Percentiles rank a stretch among this genome's conserved stretches.
Evolutionary conservation across 64 coral and sea anemone genomes (phyloP).

Genomic region (Montipora capricornis): DNA sequence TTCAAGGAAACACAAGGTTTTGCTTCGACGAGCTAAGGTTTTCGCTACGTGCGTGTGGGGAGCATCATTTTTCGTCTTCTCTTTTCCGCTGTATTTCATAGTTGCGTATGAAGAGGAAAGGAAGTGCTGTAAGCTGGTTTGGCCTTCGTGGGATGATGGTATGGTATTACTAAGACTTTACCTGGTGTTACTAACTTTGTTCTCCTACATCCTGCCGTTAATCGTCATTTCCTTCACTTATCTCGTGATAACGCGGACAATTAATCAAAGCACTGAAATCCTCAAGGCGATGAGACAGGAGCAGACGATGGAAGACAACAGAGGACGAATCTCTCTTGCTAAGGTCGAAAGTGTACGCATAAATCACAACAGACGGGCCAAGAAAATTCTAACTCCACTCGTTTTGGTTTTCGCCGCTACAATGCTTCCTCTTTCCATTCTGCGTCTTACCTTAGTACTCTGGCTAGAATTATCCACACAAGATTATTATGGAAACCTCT

Average conservation of each 20-base stretch:
- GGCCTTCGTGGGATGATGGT: not conserved
- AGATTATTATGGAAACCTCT: slow-evolving; percentile 49
- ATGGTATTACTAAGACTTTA: not conserved
- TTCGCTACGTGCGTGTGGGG: slow-evolving; percentile 40
- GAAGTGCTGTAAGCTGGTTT: not conserved
- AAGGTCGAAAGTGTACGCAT: slow-evolving; percentile 49
- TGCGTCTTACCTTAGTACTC: slow-evolving; percentile 35
- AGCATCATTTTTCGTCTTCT: slow-evolving; percentile 41
- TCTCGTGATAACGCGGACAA: slow-evolving; percentile 36
- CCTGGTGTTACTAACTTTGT: not conserved
- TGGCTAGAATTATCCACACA: not conserved
- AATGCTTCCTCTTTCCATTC: slow-evolving; percentile 50
- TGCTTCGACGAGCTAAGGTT: not conserved
- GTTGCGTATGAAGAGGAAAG: slow-evolving; percentile 5
- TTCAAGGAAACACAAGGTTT: not conserved
- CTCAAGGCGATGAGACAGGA: slow-evolving; percentile 3
- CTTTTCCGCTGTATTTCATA: slow-evolving; percentile 55
- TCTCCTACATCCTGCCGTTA: slow-evolving; percentile 57
- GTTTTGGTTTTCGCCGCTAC: slow-evolving; percentile 56
- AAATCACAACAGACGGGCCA: slow-evolving; percentile 67
- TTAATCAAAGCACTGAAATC: not conserved
- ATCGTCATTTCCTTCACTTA: slow-evolving; percentile 57
- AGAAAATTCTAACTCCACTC: slow-evolving; percentile 71
- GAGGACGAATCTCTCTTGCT: not conserved
- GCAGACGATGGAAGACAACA: not conserved